Conservation (phyloP, 2,888 invertebrate genomes). For the Trissonchulus latispiculum region DNA sequence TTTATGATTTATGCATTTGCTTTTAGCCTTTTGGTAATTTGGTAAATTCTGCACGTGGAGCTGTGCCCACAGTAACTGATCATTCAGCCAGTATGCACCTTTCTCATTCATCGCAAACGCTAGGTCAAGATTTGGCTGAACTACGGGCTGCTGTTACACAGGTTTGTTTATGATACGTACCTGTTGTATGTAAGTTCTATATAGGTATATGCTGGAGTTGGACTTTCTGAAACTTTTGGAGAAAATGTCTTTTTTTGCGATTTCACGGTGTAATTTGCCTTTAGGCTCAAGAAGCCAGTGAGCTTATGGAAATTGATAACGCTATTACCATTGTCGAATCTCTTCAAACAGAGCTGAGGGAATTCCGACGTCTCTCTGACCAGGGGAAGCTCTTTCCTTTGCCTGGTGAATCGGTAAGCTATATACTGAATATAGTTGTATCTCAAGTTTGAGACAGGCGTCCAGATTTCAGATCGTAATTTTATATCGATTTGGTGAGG, state of each 20-base stretch:
- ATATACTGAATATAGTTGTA: too few relatives aligned
- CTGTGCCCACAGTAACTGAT: constrained; percentile 70
- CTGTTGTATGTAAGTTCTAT: too few relatives aligned
- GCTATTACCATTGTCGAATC: constrained; percentile 61
- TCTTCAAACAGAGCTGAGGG: constrained; percentile 68
- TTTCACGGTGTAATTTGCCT: not conserved
- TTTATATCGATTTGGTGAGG: too few relatives aligned
- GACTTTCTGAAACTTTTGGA: too few relatives aligned
- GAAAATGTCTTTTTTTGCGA: too few relatives aligned
- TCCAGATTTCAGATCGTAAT: too few relatives aligned
- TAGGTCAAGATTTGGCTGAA: constrained; percentile 55
- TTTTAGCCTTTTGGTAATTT: constrained; percentile 53
- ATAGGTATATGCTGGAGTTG: too few relatives aligned
- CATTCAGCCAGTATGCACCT: constrained; percentile 65
- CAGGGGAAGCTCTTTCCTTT: constrained; percentile 64
- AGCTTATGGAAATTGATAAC: constrained; percentile 55
- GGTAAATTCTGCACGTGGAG: constrained; percentile 64
- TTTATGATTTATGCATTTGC: constrained; percentile 8
- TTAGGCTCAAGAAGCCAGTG: constrained; percentile 62
- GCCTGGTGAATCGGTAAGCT: constrained; percentile 67
- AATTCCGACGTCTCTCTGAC: constrained; percentile 64
- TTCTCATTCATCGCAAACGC: constrained; percentile 59
- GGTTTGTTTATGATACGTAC: too few relatives aligned
- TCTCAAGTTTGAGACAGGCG: too few relatives aligned
- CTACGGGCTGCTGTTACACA: constrained; percentile 53